Base-by-base conservation (phyloP, 2,113 vertebrate species). In the Cariama cristata region DNA sequence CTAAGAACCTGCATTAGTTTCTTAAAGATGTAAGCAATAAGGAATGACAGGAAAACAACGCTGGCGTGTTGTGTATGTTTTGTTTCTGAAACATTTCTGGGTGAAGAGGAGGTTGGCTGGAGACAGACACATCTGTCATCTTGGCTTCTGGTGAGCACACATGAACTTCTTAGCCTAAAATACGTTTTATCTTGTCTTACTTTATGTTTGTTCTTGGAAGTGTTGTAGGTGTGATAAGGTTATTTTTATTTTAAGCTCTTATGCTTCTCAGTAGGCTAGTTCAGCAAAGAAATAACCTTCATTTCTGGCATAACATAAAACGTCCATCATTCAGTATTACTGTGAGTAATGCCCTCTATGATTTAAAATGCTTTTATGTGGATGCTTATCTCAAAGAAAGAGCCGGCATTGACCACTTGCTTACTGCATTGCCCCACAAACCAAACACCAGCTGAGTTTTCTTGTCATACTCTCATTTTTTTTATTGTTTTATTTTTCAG, bases 301-400 rank as follows among this genome's bases (percentile, higher is more conserved):
- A 12, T 35, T 96, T 52, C 74, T 93, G 77, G 91, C 91, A 50
- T 59, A 75, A 68, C 11, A 3, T 67, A 60, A 81, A 81, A 45
- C 3, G 38, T 68, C 90, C 40, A 52, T 88, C 95, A 84, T 4
- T 91, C 86, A 56, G 47, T 17, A 12, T 47, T 85, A 50, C 81
- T 76, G 80, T 68, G 87, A 95, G 62, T 63, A 62, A 80, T 86
- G 63, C 47, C 42, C 24, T 74, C 53, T 38, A 21, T 91, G 92
- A 94, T 89, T 96, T 88, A 91, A 69, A 84, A 33, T 79, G 76
- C 71, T 79, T 58, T 83, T 73, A 47, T 68, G 52, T 72, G 90
- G 79, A 59, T 45, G 49, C 96, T 77, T 38, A 19, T 72, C 49
- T 66, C 32, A 6, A 19, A 71, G 68, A 60, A 72, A 53, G 63